phyloP scores from a whole-genome alignment of 2,797 vertebrate genomes.

The Epinephelus coioides region DNA sequence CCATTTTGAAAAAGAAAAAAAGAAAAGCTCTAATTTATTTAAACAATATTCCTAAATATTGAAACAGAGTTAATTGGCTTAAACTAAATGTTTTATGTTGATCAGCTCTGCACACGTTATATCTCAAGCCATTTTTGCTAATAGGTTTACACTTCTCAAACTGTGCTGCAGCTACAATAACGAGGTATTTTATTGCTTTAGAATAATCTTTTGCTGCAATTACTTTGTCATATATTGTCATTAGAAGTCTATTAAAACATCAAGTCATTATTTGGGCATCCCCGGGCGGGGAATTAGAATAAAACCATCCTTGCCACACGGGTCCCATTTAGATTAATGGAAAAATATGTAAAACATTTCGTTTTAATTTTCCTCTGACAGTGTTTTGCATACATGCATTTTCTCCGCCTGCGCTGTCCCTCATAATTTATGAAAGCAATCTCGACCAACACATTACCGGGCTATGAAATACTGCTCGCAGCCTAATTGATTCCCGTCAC shows the following conservation, averaged over 20 bases:
- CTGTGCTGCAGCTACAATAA: slow-evolving; percentile 74
- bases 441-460: slow-evolving; percentile 84
- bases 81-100: slow-evolving; percentile 53
- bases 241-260: slow-evolving; percentile 93
- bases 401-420: slow-evolving; percentile 84
- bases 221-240: slow-evolving; percentile 90
- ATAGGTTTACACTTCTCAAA: slow-evolving; percentile 75
- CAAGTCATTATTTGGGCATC: slow-evolving; percentile 91
- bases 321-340: slow-evolving; percentile 96
- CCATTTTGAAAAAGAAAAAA: slow-evolving; percentile 3
- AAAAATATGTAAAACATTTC: slow-evolving; percentile 94
- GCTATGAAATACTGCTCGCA: slow-evolving; percentile 86
- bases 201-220: slow-evolving; percentile 88
- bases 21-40: slow-evolving; percentile 28
- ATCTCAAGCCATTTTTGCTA: slow-evolving; percentile 65
- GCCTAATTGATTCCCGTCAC: slow-evolving; percentile 97
- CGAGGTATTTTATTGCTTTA: slow-evolving; percentile 84
- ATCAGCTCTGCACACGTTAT: slow-evolving; percentile 45
- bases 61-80: slow-evolving; percentile 64
- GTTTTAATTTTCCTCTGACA: slow-evolving; percentile 90
- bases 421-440: slow-evolving; percentile 94
- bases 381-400: slow-evolving; percentile 88
- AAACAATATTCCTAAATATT: slow-evolving; percentile 48
- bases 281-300: slow-evolving; percentile 91
- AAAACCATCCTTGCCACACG: slow-evolving; percentile 91